phyloP scores from a whole-genome alignment of 2,797 vertebrate species.

The Syngnathus acus region DNA sequence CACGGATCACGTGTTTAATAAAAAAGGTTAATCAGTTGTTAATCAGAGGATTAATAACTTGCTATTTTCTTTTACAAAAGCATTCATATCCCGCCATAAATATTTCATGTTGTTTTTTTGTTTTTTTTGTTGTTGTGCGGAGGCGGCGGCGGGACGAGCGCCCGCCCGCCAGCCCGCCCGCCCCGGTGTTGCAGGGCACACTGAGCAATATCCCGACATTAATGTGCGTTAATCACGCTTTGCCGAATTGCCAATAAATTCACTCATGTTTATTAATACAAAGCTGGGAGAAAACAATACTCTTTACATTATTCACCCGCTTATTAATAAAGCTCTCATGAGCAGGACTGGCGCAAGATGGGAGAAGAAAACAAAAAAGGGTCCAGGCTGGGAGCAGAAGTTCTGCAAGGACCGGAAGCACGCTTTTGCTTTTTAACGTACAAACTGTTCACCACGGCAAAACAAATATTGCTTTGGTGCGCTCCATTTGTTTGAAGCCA shows the following conservation, averaged over 20 bases:
- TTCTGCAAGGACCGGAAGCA: slow-evolving; percentile 55
- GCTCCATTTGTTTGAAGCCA: slow-evolving; percentile 79
- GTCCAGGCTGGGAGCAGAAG: slow-evolving; percentile 51
- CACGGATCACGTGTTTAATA: slow-evolving; percentile 78
- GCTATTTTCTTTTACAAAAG: slow-evolving; percentile 79
- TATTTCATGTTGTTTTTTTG: slow-evolving; percentile 75
- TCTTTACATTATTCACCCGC: slow-evolving; percentile 76
- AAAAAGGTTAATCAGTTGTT: slow-evolving; percentile 82
- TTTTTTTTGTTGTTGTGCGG: slow-evolving; percentile 3
- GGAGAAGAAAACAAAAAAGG: slow-evolving; percentile 13
- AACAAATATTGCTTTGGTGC: slow-evolving; percentile 81
- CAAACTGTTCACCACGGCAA: slow-evolving; percentile 79
- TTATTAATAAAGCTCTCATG: slow-evolving; percentile 76
- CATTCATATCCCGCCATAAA: slow-evolving; percentile 80
- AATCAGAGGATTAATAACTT: slow-evolving; percentile 82
- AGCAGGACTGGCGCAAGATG: slow-evolving; percentile 54
- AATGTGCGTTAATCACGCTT: slow-evolving; percentile 79
- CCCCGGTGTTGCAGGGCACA: slow-evolving; percentile 59
- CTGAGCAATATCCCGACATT: slow-evolving; percentile 71
- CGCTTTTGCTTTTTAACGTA: slow-evolving; percentile 54
- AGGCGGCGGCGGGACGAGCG: slow-evolving; percentile 17
- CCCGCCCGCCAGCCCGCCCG: slow-evolving; percentile 34
- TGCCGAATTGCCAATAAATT: slow-evolving; percentile 78
- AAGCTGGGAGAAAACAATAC: slow-evolving; percentile 77
- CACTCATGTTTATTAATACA: slow-evolving; percentile 82